Evolutionary conservation across 2,797 vertebrate genomes (phyloP).

Genomic region (Chelmon rostratus): DNA sequence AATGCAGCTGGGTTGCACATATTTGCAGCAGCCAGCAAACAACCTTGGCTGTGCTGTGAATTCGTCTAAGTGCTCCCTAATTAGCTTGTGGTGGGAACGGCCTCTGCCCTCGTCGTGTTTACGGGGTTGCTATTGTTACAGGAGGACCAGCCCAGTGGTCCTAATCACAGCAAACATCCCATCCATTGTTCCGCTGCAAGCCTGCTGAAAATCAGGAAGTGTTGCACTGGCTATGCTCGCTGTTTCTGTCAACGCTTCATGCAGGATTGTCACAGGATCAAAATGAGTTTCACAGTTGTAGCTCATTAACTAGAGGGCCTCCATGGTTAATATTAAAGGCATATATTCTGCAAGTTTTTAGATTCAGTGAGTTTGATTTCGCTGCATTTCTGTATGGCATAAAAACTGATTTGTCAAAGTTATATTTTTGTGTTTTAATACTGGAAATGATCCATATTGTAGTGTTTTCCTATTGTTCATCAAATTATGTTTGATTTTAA

Average conservation of each 20-base stretch:
- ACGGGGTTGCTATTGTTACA: conserved; percentile 70
- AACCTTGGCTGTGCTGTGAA: conserved; percentile 22
- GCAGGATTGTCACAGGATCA: not conserved
- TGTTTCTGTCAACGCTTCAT: conserved; percentile 20
- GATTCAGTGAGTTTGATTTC: not conserved
- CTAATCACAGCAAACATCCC: conserved; percentile 66
- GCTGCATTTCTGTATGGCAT: not conserved
- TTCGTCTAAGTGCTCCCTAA: conserved; percentile 59
- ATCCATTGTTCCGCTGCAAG: conserved; percentile 66
- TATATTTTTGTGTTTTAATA: not conserved
- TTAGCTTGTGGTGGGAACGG: conserved; percentile 49
- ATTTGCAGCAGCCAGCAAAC: conserved; percentile 22
- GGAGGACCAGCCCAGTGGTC: conserved; percentile 28
- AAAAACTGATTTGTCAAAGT: not conserved
- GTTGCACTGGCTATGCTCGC: conserved; percentile 37
- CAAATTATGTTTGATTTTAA: not conserved
- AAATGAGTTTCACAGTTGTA: not conserved
- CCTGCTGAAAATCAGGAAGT: conserved; percentile 66
- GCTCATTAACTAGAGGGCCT: not conserved
- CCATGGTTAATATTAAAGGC: not conserved
- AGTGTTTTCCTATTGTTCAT: not conserved
- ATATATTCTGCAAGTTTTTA: not conserved
- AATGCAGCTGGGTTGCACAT: conserved; percentile 29
- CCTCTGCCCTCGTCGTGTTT: conserved; percentile 65
- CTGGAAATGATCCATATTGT: not conserved